Conservation (phyloP, 2,888 invertebrate genomes). For the Helobdella robusta region DNA sequence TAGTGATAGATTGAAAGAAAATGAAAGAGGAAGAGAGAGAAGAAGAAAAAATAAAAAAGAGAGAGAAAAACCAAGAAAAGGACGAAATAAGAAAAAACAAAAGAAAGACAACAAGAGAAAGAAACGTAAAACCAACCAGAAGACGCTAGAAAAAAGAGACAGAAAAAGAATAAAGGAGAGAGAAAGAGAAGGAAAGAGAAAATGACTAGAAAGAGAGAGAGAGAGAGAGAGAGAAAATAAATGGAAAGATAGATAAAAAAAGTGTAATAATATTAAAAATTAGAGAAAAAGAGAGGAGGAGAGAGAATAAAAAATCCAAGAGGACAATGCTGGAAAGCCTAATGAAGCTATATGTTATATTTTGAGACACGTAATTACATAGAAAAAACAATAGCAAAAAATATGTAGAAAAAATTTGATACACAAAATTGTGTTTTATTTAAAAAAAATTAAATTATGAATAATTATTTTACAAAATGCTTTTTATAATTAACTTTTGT, state of each 20-base stretch:
- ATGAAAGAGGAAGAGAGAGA: not conserved
- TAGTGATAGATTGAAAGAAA: too few species aligned
- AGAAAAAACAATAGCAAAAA: too few species aligned
- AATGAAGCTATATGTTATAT: too few species aligned
- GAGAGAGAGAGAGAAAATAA: not conserved
- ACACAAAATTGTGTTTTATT: too few species aligned
- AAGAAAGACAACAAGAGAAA: not conserved
- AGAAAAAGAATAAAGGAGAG: not conserved
- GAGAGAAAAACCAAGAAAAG: not conserved
- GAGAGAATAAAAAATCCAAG: not conserved
- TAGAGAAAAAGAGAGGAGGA: slow-evolving; percentile 1
- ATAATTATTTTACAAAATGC: too few species aligned
- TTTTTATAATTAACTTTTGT: too few species aligned
- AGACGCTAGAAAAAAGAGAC: not conserved
- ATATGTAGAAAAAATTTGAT: too few species aligned
- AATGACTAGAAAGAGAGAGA: not conserved
- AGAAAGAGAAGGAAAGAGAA: not conserved
- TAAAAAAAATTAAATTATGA: too few species aligned
- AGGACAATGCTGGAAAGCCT: not conserved
- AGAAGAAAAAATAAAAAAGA: not conserved
- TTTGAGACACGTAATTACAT: too few species aligned
- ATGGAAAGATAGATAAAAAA: not conserved
- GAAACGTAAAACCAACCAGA: not conserved
- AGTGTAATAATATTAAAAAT: too few species aligned
- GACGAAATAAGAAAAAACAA: not conserved